Evolutionary conservation across 2,113 vertebrate genomes (phyloP), one percentile per base, ranked within the genome.

Genomic region (Dolichallabes microphthalmus): DNA sequence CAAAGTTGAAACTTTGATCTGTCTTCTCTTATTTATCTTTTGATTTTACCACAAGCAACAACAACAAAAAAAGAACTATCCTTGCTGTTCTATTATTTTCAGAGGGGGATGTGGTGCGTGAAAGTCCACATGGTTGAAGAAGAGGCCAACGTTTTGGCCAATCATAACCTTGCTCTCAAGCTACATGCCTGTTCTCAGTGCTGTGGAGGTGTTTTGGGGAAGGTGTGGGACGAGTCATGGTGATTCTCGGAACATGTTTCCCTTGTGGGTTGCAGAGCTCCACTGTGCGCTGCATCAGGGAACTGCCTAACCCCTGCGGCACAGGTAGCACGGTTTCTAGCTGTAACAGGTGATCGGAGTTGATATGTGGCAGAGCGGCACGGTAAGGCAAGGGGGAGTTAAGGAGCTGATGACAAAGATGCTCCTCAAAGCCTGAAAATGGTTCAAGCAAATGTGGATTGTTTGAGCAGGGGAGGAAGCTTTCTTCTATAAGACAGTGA

Each of bases 221-320:
- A 74, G 89, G 89, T 27, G 89, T 90, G 1, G 89, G 89, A 32
- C 88, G 76, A 63, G 89, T 90, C 88, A 90, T 90, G 64, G 89
- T 90, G 61, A 90, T 90, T 82, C 82, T 89, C 74, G 89, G 89
- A 82, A 89, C 76, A 57, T 71, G 76, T 15, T 55, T 82, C 63
- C 82, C 76, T 27, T 83, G 85, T 11, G 84, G 87, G 25, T 87
- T 86, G 66, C 81, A 86, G 32, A 86, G 79, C 75, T 86, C 74
- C 25, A 90, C 82, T 1, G 86, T 87, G 74, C 80, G 82, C 7
- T 86, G 74, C 83, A 87, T 64, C 85, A 79, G 78, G 22, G 85
- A 69, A 71, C 39, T 25, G 25, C 68, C 20, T 10, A 35, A 14
- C 7, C 58, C 57, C 64, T 55, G 80, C 11, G 22, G 32, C 17